Evolutionary conservation across 2,797 vertebrate genomes (phyloP).

Genomic region (Poecilia gillii): DNA sequence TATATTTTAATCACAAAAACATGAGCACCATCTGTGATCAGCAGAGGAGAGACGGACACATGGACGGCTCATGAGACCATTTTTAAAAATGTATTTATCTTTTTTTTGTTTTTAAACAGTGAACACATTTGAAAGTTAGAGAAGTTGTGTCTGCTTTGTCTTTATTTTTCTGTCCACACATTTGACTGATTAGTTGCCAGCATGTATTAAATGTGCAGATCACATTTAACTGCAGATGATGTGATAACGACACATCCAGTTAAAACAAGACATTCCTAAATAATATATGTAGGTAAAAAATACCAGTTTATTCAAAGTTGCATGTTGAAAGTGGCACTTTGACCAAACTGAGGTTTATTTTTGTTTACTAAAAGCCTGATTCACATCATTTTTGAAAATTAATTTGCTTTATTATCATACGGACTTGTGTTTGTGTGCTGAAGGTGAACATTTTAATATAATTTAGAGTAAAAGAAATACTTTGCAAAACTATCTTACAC

Average conservation of each 20-base stretch:
- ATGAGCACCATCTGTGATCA: not conserved
- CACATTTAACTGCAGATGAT: not conserved
- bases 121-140: not conserved
- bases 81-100: too few relatives aligned
- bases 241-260: not conserved
- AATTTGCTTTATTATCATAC: not conserved
- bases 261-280: not conserved
- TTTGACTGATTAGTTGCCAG: not conserved
- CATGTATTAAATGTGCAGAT: not conserved
- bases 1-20: not conserved
- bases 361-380: not conserved
- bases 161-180: not conserved
- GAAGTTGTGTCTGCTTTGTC: too few relatives aligned
- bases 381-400: not conserved
- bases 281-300: not conserved
- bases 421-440: not conserved
- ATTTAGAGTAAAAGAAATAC: not conserved
- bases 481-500: not conserved
- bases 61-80: not conserved
- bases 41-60: not conserved
- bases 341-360: not conserved
- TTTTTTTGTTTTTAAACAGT: not conserved
- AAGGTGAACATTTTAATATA: not conserved
- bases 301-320: not conserved
- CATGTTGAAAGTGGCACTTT: not conserved